A percentile compares a stretch with the other conserved stretches of the same genome.
Conservation (phyloP, 2,888 invertebrate genomes). For the Flexamia atlantica region DNA sequence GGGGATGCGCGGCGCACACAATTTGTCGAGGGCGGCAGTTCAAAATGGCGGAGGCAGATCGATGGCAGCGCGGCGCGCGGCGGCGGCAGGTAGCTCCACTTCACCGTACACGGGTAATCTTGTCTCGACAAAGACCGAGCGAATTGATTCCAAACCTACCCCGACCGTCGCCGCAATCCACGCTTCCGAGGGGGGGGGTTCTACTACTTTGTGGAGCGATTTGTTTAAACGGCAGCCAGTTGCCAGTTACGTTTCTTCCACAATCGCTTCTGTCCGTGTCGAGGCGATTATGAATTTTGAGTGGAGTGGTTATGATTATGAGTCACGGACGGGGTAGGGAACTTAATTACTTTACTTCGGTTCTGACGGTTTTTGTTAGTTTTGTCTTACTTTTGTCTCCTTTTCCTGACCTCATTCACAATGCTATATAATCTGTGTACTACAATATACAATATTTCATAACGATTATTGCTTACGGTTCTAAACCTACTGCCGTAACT, state of each 20-base stretch:
- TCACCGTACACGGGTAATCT: slow-evolving; percentile 57
- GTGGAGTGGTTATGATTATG: slow-evolving; percentile 6
- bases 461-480: too few relatives aligned
- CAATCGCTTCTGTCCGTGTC: slow-evolving; percentile 22
- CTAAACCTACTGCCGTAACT: too few relatives aligned
- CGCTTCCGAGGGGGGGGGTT: neutral
- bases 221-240: slow-evolving; percentile 34
- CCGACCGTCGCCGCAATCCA: slow-evolving; percentile 32
- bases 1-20: slow-evolving; percentile 53
- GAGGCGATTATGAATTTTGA: slow-evolving; percentile 15
- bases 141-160: slow-evolving; percentile 54
- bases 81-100: slow-evolving; percentile 47
- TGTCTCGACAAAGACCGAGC: slow-evolving; percentile 51
- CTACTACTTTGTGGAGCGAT: slow-evolving; percentile 46
- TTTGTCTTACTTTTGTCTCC: too few relatives aligned
- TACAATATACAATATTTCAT: too few relatives aligned
- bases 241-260: slow-evolving; percentile 13
- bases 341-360: neutral
- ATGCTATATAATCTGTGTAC: too few relatives aligned
- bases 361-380: too few relatives aligned
- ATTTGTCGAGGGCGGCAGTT: slow-evolving; percentile 60
- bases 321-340: neutral
- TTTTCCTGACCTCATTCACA: too few relatives aligned
- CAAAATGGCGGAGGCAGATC: slow-evolving; percentile 61
- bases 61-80: slow-evolving; percentile 51